Base-by-base conservation (phyloP, 2,797 vertebrate genomes). In the Chelonia mydas region DNA sequence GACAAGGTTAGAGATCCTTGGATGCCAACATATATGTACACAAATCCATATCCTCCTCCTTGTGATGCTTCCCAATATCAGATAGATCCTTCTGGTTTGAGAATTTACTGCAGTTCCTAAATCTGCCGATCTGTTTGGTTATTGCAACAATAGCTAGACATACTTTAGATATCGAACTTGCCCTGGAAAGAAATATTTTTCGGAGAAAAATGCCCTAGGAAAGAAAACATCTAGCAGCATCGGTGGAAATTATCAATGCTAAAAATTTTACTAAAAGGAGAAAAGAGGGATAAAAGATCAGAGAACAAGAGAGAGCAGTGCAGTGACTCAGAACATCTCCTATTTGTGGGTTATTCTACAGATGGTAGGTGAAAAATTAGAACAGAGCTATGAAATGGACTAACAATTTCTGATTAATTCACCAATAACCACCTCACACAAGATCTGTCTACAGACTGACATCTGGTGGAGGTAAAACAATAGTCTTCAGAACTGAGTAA, bases 401-500 rank as follows among this genome's bases (percentile, higher is more conserved):
- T 74, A 17, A n/a, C 57, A 31, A 81, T 68, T 72, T 59, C 10
- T 55, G 1, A 28, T 37, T 1, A 28, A 31, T 0, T 23, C 41
- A 45, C 59, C 41, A 77, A 27, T 25, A 28, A 83, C 84, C 59
- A 79, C 80, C 65, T 2, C 6, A 17, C 13, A 90, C 31, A 72
- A 90, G 84, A 72, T 89, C 92, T 96, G 91, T 93, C 97, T 27
- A 11, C 49, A 76, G 95, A 27, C 96, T 92, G 98, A 96, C 98
- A 96, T 96, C 98, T 98, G 94, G 96, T 94, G 98, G 97, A 74
- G 5, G 13, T 59, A 68, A 47, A 81, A 53, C 25, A 79, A 5
- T 2, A 54, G 27, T 25, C 54, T 68, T 47, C 74, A 47, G 45
- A 89, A 45, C 55, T 78, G 54, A 11, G 9, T 65, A 83, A 27